These are phyloP conservation scores for Anarrhichthys ocellatus DNA, from an alignment of 2,113 vertebrate species.

Conservation along the genomic window DNA sequence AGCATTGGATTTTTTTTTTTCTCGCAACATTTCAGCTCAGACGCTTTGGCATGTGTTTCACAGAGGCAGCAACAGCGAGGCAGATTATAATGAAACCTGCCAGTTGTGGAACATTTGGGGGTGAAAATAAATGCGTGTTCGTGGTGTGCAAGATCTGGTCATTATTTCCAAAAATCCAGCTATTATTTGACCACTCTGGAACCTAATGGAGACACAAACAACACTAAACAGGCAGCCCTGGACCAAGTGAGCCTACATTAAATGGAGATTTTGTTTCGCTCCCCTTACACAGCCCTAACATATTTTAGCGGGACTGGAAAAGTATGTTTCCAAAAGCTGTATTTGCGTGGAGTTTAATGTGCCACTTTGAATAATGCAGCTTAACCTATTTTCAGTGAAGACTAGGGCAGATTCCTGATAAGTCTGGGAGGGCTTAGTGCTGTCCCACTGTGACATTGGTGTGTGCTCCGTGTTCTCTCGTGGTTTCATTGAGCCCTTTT, in stretches of 20 bases:
- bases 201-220: conserved; percentile 43
- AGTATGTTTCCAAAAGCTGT: not conserved
- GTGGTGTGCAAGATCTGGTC: conserved; percentile 33
- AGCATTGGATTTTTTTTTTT: not conserved
- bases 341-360: not conserved
- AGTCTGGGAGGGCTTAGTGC: not conserved
- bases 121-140: conserved; percentile 46
- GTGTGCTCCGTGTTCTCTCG: not conserved
- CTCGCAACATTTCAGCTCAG: not conserved
- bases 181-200: conserved; percentile 47
- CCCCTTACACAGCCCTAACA: not conserved
- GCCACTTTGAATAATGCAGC: conserved; percentile 7
- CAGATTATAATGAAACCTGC: conserved; percentile 45
- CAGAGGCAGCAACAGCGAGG: conserved; percentile 28
- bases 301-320: conserved; percentile 8
- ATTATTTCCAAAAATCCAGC: conserved; percentile 61
- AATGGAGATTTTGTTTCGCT: conserved; percentile 6
- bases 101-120: conserved; percentile 44
- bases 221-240: conserved; percentile 31
- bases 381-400: conserved; percentile 1
- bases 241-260: conserved; percentile 20
- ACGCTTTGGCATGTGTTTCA: conserved; percentile 30
- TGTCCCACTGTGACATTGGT: not conserved
- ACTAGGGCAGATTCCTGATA: not conserved
- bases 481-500: not conserved